These are phyloP conservation scores for Lophotriccus pileatus DNA, from an alignment of 2,797 vertebrate genomes.

Conservation along the genomic window DNA sequence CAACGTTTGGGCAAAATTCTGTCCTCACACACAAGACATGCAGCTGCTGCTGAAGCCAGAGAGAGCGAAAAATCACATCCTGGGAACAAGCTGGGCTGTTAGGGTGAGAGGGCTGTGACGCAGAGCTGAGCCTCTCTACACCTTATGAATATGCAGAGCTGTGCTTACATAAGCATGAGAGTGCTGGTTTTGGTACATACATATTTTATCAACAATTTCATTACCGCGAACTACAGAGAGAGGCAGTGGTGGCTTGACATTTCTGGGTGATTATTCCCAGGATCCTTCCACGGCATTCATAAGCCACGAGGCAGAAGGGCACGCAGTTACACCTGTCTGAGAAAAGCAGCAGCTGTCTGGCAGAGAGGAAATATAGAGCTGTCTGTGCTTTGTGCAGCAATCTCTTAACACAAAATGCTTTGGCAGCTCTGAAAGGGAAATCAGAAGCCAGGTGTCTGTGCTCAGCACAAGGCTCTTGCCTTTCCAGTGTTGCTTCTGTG, in stretches of 20 bases:
- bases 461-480: neutral
- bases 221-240: neutral
- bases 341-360: neutral
- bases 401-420: neutral
- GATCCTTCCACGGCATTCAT: neutral
- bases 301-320: neutral
- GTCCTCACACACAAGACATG: neutral
- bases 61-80: neutral
- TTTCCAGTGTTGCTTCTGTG: neutral
- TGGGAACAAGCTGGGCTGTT: neutral
- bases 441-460: neutral
- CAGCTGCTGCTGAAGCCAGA: neutral
- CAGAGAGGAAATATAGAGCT: neutral
- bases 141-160: conserved; percentile 25
- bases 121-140: neutral
- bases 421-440: neutral
- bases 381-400: neutral
- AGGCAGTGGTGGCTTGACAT: neutral
- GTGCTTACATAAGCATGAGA: conserved; percentile 50
- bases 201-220: conserved; percentile 56
- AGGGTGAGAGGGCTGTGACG: conserved; percentile 27
- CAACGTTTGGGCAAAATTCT: neutral
- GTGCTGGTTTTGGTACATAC: neutral
- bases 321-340: neutral
- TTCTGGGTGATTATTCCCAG: conserved; percentile 21